These are phyloP conservation scores for Lontra canadensis DNA, from an alignment of 2,113 vertebrate genomes.

Conservation along the genomic window DNA sequence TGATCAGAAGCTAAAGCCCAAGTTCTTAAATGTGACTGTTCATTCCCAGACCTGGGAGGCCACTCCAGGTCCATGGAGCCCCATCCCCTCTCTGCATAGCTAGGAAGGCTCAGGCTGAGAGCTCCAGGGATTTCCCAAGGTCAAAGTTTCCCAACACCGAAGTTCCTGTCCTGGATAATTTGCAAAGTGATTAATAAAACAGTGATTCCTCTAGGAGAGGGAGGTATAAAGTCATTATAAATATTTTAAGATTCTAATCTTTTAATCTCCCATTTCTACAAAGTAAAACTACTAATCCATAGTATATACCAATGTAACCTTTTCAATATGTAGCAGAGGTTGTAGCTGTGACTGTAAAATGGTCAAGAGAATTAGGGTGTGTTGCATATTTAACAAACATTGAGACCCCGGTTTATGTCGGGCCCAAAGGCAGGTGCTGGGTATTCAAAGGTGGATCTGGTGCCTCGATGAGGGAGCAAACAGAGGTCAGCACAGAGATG, in stretches of 20 bases:
- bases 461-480: background rate
- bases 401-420: background rate
- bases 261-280: background rate
- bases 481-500: background rate
- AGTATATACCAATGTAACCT: background rate
- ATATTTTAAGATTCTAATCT: constrained; percentile 37
- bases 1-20: background rate
- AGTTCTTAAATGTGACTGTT: background rate
- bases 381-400: background rate
- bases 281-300: background rate
- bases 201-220: background rate
- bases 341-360: constrained; percentile 31
- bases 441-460: background rate
- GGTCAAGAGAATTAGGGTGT: background rate
- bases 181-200: background rate
- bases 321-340: background rate
- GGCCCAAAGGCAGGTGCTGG: background rate
- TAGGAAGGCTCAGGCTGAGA: background rate
- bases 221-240: background rate
- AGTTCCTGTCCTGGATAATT: background rate
- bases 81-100: background rate
- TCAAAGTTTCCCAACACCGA: background rate
- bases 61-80: too few species aligned
- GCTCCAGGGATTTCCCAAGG: background rate
- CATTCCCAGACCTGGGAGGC: background rate